Evolutionary conservation across 2,888 invertebrate genomes (phyloP).

Genomic region (Apamea monoglypha): DNA sequence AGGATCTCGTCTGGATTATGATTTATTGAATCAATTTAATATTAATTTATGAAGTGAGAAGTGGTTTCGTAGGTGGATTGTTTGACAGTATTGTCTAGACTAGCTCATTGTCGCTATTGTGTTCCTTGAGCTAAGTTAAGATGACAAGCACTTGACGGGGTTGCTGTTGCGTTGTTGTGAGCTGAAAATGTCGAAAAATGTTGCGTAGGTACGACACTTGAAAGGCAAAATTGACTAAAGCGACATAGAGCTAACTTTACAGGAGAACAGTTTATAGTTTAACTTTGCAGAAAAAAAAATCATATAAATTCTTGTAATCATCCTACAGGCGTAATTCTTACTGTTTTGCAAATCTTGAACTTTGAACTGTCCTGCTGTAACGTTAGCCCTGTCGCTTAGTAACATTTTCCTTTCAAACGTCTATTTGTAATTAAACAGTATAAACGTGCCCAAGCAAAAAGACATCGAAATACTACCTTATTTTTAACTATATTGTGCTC

Average conservation of each 20-base stretch:
- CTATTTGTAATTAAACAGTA: not conserved
- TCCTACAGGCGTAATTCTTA: too few relatives aligned
- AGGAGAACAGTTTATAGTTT: too few relatives aligned
- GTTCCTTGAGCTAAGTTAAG: conserved; percentile 29
- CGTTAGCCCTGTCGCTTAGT: too few relatives aligned
- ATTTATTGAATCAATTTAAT: conserved; percentile 67
- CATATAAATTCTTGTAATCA: too few relatives aligned
- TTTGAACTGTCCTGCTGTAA: too few relatives aligned
- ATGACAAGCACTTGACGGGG: conserved; percentile 40
- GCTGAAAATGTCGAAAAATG: conserved; percentile 8
- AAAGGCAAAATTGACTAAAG: too few relatives aligned
- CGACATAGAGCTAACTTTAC: too few relatives aligned
- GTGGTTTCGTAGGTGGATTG: conserved; percentile 51
- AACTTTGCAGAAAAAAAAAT: too few relatives aligned
- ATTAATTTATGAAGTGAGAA: conserved; percentile 65
- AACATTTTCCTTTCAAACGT: too few relatives aligned
- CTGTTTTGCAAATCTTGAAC: too few relatives aligned
- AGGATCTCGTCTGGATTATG: conserved; percentile 63
- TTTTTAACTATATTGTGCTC: conserved; percentile 6
- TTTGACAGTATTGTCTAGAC: conserved; percentile 31
- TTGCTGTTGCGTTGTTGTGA: not conserved
- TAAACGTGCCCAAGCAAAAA: not conserved
- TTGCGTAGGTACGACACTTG: not conserved
- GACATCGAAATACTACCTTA: not conserved
- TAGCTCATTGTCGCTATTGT: conserved; percentile 45